Base-by-base conservation (phyloP, 2,797 vertebrate genomes). In the Acanthis flammea region DNA sequence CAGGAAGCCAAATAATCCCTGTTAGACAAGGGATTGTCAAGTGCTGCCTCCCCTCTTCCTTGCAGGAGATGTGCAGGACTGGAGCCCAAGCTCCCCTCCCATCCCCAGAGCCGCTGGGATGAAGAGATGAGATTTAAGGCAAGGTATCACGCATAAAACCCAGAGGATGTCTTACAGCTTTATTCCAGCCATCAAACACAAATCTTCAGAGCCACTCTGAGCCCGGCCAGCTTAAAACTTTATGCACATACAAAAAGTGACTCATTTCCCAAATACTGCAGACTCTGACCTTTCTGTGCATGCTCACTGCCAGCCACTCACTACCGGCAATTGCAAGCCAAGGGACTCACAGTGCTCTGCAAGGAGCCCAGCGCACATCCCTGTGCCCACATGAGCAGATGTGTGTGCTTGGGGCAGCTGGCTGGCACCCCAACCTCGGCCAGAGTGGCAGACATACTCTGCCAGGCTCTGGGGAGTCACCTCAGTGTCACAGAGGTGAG, bases 221-320 rank as follows among this genome's bases (percentile, higher is more conserved):
- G 91, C 68, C 73, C n/a, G 73, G 86, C 63, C 30, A 74, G 57
- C 45, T 79, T 79, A 75, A 73, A 92, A 94, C 84, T 95, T 92
- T 18, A 83, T 7, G 7, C 70, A 60, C 67, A 88, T 54, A 62
- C 74, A 91, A 24, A 79, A 90, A 91, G 66, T 94, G 95, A 97
- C 92, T 97, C 95, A 95, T 86, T 96, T 96, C 94, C 95, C 94
- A 94, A 90, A 94, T 47, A 50, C 82, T 91, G 96, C 92, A 91
- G 92, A 66, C 85, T 96, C 89, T 92, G 95, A 97, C 91, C 92
- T 94, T 92, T 84, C 91, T 18, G 63, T 50, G 54, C 61, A 30
- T 0, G 6, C 67, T 80, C 22, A 2, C 68, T 94, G 70, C 71
- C 91, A 88, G 81, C 50, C 30, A 7, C 63, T 91, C 13, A 4